These are phyloP conservation scores for Sturnira hondurensis DNA, from an alignment of 2,113 vertebrate genomes.

Conservation along the genomic window DNA sequence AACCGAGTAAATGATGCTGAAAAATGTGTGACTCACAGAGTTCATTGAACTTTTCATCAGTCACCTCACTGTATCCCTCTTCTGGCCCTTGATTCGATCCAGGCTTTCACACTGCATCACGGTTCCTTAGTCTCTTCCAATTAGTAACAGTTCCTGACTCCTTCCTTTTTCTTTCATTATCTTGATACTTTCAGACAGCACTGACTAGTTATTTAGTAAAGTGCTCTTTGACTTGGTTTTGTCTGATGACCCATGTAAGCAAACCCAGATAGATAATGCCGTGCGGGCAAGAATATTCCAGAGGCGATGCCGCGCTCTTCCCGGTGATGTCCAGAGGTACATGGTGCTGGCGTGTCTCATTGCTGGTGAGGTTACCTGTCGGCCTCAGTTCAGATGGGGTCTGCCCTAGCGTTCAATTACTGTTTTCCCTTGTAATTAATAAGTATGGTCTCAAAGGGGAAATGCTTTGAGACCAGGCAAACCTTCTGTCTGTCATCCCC, in stretches of 20 bases:
- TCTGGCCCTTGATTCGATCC: neutral
- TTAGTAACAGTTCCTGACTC: no score
- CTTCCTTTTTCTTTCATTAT: neutral
- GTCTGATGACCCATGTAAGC: neutral
- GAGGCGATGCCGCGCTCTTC: accelerated
- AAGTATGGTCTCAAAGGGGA: neutral
- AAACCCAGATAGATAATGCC: no score
- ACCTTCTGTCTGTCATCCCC: neutral
- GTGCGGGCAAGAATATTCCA: neutral
- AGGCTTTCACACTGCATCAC: neutral
- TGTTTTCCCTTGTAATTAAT: neutral
- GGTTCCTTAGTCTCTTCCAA: neutral
- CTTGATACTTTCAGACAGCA: neutral
- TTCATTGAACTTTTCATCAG: neutral
- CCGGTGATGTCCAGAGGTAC: accelerated
- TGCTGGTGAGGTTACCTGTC: neutral
- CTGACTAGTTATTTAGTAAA: neutral
- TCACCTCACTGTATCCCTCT: neutral
- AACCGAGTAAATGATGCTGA: neutral
- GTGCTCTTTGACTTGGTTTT: neutral
- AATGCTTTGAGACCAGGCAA: neutral
- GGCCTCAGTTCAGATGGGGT: neutral
- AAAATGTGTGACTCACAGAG: neutral
- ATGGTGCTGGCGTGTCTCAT: accelerated
- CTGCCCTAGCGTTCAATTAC: neutral